phyloP scores from a whole-genome alignment of 2,888 invertebrate genomes.

The Sesia bembeciformis region DNA sequence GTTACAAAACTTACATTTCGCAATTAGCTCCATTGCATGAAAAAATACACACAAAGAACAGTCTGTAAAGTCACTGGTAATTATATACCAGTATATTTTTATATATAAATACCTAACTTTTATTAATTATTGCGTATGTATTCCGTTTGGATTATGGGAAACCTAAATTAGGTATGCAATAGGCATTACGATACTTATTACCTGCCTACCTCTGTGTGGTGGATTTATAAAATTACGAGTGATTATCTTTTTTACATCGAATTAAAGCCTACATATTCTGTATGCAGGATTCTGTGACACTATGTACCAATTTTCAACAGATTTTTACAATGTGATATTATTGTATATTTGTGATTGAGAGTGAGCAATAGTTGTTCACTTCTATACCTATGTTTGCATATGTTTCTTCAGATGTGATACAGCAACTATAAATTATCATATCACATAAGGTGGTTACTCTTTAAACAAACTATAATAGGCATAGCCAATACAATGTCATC shows the following conservation, averaged over 20 bases:
- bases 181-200: background rate
- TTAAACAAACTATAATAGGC: conserved; percentile 19
- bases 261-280: background rate
- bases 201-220: background rate
- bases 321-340: conserved; percentile 1
- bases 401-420: no score
- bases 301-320: background rate
- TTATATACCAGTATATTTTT: background rate
- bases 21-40: background rate
- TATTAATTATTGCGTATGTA: background rate
- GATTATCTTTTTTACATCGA: background rate
- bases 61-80: background rate
- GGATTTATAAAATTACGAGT: background rate
- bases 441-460: background rate
- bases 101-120: background rate
- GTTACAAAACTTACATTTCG: background rate
- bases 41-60: background rate
- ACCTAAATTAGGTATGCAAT: background rate
- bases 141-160: background rate
- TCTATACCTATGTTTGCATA: conserved; percentile 9
- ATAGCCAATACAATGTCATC: conserved; percentile 19
- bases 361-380: conserved; percentile 35
- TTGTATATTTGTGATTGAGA: conserved; percentile 28
- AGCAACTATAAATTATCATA: conserved; percentile 23
- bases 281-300: background rate